Evolutionary conservation across 2,888 invertebrate genomes (phyloP), one percentile per base, ranked within the genome.

Genomic region (Ormyrus pomaceus): DNA sequence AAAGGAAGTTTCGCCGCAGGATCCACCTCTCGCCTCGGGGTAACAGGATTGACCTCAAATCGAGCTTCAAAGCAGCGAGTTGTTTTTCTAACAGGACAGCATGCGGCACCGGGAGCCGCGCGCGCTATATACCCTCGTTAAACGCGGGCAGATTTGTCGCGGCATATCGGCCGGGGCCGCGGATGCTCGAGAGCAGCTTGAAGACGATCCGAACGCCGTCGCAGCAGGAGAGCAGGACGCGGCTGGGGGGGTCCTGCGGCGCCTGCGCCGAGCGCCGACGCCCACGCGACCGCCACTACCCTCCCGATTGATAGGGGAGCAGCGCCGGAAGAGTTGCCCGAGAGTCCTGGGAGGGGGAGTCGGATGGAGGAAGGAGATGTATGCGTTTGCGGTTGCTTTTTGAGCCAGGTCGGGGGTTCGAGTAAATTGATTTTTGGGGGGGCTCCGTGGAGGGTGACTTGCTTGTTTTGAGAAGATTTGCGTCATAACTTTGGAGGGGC

Each of bases 21-120:
- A 48, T 69, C 13, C 56, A n/a, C 19, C 34, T 34, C 34, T 34
- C 51, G 59, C 45, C 56, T 13, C 8, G 71, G 48, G 84, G 82
- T 87, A 87, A 87, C 86, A 87, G 87, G 86, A 88, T 88, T 88
- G 87, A 86, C 86, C 85, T 84, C 84, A 85, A 87, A 86, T 88
- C 83, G 87, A 88, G 87, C 88, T 88, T 89, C 88, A 89, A 89
- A 89, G 89, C 87, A 84, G 82, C 74, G 83, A 83, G 87, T 87
- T 87, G 87, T 85, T 87, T 88, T 87, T 84, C 83, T 83, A 88
- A 70, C 87, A 89, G 88, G 89, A 80, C 79, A 85, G 55, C 84
- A 89, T 84, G 82, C 74, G 5, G 1, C 3, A 10, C 8, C 10
- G 59, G 34, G 72, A 75, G 74, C 58, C 13, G 55, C 66, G 71